phyloP scores from a whole-genome alignment of 2,113 vertebrate species.

The Prolemur simus region DNA sequence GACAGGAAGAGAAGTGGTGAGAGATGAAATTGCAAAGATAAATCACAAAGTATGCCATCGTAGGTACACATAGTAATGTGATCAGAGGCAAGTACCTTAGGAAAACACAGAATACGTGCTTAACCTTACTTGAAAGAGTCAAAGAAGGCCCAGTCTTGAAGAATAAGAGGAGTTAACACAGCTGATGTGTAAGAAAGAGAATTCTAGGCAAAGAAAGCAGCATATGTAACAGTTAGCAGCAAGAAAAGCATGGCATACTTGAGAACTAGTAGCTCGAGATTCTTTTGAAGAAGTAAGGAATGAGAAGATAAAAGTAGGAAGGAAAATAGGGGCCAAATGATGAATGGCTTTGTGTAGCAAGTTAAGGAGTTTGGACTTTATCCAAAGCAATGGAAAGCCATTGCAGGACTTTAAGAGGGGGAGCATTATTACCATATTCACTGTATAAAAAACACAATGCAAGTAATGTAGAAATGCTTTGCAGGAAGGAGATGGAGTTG shows the following conservation, averaged over 20 bases:
- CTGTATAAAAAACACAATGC: neutral
- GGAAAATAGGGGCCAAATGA: neutral
- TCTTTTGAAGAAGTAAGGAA: neutral
- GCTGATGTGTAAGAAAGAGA: neutral
- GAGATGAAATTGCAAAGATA: neutral
- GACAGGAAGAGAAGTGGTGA: neutral
- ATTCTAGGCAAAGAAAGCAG: neutral
- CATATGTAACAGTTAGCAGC: neutral
- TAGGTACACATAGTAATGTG: neutral
- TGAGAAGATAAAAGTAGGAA: neutral
- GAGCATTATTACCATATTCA: neutral
- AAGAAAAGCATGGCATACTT: neutral
- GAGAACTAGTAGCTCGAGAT: neutral
- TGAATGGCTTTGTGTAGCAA: neutral
- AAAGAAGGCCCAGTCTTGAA: neutral
- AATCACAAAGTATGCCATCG: neutral
- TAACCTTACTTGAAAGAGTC: neutral
- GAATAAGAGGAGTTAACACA: neutral
- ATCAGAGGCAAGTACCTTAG: neutral
- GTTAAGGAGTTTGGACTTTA: neutral
- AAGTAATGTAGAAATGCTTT: neutral
- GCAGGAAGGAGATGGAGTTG: neutral
- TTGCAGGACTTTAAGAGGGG: neutral
- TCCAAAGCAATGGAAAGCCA: neutral
- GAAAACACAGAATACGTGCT: neutral